Base-by-base conservation (phyloP, 2,888 invertebrate genomes). In the Agrilus cyanescens region DNA sequence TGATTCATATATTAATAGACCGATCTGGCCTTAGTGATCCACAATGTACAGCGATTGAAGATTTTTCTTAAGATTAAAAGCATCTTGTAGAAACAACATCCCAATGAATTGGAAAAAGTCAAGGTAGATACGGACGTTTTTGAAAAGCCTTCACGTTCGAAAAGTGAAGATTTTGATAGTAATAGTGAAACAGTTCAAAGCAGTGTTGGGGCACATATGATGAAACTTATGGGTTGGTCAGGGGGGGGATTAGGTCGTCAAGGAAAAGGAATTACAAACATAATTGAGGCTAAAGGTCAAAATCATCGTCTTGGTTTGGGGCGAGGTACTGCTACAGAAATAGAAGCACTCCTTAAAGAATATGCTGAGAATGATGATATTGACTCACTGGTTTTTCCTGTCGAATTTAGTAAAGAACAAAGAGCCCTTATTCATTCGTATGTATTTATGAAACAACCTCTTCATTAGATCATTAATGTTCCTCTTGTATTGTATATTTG, bases 221-320 rank as follows among this genome's bases (percentile, higher is more conserved):
- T 47, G 38, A 12, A 34, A 12, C 34, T 39, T 37, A 47, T 47
- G 47, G 45, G 45, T 3, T 47, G 47, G 47, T 31, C 43, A 4
- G 47, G 45, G 14, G 43, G 43, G n/a, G 47, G 47, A 7, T 30
- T 47, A 34, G 47, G 47, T 3, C 30, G 41, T 10, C 12, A 43
- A 38, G 47, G 32, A 38, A 43, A 47, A 37, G 47, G 47, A 7
- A 16, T 29, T 2, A 41, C 37, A 1, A 37, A 42, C n/a, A 36
- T 47, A 12, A 25, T 45, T 20, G 14, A 45, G 20, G 36, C 45
- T 12, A 29, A 33, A 20, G 29, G 40, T 10, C 45, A 47, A 14
- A 41, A 45, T 16, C 31, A 47, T 4, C 39, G 45, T 7, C 43
- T 41, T 39, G 47, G 47, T 6, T 40, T 47, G 2, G 47, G 47